phyloP scores from a whole-genome alignment of 2,888 invertebrate genomes.

The Globia sparganii region DNA sequence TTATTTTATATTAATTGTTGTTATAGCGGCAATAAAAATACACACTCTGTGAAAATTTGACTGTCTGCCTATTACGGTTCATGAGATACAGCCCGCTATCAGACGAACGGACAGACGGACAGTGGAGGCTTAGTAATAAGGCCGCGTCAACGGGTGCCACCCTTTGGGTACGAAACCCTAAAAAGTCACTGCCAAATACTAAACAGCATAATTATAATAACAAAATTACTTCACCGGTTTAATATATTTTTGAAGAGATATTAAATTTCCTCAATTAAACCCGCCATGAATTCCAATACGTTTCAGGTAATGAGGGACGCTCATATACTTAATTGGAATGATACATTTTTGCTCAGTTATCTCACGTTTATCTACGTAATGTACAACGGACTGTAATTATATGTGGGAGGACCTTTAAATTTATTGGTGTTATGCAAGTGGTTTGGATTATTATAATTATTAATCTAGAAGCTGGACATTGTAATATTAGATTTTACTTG shows the following conservation, averaged over 20 bases:
- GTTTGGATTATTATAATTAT: background rate
- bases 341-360: constrained; percentile 45
- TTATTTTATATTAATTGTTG: background rate
- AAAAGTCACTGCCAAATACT: background rate
- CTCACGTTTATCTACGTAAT: constrained; percentile 28
- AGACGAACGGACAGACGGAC: too few species aligned
- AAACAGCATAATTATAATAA: background rate
- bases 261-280: constrained; percentile 26
- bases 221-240: constrained; percentile 7
- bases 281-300: constrained; percentile 36
- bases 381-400: constrained; percentile 27
- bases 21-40: background rate
- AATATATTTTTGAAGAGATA: constrained; percentile 18
- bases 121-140: too few species aligned
- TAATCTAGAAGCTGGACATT: background rate
- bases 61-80: background rate
- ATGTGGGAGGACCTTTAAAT: constrained; percentile 12
- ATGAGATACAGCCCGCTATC: background rate
- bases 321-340: constrained; percentile 53
- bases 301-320: constrained; percentile 23
- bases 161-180: too few species aligned
- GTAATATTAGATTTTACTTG: background rate
- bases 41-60: background rate
- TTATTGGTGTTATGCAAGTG: background rate
- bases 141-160: too few species aligned